Evolutionary conservation across 1,140 invertebrate species (phyloP).

Genomic region (Drosophila paulistorum): DNA sequence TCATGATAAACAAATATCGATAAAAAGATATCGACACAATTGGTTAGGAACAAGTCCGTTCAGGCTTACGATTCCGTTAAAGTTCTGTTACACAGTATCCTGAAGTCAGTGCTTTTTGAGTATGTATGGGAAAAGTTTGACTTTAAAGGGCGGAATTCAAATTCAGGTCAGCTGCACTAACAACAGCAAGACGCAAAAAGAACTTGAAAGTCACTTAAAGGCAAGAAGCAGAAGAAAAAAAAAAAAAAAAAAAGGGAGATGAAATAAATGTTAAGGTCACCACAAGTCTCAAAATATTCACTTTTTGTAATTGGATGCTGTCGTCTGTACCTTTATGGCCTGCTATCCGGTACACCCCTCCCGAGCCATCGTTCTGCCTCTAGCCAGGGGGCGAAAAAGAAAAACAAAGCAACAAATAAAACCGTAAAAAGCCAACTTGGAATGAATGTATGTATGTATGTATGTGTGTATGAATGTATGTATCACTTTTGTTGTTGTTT

Average conservation of each 20-base stretch:
- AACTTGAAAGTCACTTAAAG: constrained; percentile 63
- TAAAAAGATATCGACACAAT: too few species aligned
- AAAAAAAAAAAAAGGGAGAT: constrained; percentile 20
- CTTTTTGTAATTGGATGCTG: constrained; percentile 77
- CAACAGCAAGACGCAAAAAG: constrained; percentile 4
- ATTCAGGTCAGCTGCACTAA: constrained; percentile 50
- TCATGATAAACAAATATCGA: too few species aligned
- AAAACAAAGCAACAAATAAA: constrained; percentile 20
- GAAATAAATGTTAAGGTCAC: constrained; percentile 75
- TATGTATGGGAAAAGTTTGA: constrained; percentile 38
- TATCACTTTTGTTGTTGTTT: constrained; percentile 29
- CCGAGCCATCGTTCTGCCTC: constrained; percentile 11
- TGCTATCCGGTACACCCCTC: constrained; percentile 4
- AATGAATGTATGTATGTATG: constrained; percentile 45
- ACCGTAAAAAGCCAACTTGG: constrained; percentile 22
- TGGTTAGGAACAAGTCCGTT: too few species aligned
- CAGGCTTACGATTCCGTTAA: neutral
- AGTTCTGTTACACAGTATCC: neutral
- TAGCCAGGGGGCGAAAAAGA: constrained; percentile 36
- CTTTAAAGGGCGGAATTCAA: constrained; percentile 38
- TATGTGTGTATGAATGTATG: constrained; percentile 17
- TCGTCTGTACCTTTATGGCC: constrained; percentile 60
- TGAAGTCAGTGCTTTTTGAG: neutral
- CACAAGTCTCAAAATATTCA: constrained; percentile 66
- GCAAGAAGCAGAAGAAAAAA: constrained; percentile 16